phyloP scores from a whole-genome alignment of 2,113 vertebrate species.

The Saiga tatarica region DNA sequence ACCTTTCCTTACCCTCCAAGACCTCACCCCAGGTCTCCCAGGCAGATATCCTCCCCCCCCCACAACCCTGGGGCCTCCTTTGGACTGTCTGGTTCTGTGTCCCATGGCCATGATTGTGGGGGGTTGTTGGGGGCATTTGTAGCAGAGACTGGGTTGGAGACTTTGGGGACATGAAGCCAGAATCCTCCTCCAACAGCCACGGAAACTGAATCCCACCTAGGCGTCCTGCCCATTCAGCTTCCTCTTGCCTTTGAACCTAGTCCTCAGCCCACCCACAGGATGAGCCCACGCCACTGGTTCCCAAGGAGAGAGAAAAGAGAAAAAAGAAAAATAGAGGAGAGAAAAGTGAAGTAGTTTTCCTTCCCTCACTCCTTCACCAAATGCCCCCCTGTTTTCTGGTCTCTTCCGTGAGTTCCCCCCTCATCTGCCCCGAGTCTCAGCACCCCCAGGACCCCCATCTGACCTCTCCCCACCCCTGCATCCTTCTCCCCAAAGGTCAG shows the following conservation, averaged over 20 bases:
- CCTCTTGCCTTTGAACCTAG: neutral
- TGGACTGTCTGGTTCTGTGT: neutral
- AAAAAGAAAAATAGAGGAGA: neutral
- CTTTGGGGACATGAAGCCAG: neutral
- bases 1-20: neutral
- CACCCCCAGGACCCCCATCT: neutral
- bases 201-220: neutral
- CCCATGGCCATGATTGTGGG: neutral
- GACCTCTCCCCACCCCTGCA: neutral
- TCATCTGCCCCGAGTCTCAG: neutral
- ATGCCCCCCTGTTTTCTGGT: neutral
- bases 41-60: neutral
- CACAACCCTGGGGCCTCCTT: too few relatives aligned
- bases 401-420: neutral
- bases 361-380: neutral
- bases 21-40: neutral
- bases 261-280: too few relatives aligned
- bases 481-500: slow-evolving; percentile 57
- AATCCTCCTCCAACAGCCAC: neutral
- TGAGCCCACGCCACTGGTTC: too few relatives aligned
- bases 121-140: neutral
- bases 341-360: neutral
- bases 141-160: neutral
- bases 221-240: too few relatives aligned
- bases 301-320: accelerated